phyloP scores from a whole-genome alignment of 2,797 vertebrate species.

The Acrocephalus scirpaceus region DNA sequence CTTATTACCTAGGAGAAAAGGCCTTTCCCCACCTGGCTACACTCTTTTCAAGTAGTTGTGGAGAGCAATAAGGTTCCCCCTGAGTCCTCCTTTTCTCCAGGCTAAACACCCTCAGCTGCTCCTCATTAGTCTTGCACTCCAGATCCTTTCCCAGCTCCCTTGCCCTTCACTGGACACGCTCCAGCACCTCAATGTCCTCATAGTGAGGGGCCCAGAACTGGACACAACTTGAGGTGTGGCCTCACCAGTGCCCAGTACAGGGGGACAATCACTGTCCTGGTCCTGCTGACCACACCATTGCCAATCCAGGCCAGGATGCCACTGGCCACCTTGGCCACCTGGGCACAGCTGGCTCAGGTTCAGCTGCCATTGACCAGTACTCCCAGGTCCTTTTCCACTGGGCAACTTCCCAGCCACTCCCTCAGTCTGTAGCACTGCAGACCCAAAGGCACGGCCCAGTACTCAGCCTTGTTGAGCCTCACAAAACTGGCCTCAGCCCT shows the following conservation, averaged over 20 bases:
- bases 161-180: fast-evolving
- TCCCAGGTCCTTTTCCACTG: neutral
- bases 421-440: fast-evolving
- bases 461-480: neutral
- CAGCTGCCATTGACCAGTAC: neutral
- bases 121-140: neutral
- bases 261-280: fast-evolving
- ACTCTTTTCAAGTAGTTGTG: neutral
- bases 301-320: neutral
- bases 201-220: neutral
- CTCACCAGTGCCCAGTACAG: fast-evolving
- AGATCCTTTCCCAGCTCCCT: fast-evolving
- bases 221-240: fast-evolving
- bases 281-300: neutral
- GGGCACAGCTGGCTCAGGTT: neutral
- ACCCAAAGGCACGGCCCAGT: neutral
- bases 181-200: neutral
- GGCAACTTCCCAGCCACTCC: neutral
- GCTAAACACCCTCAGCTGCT: neutral
- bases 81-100: neutral
- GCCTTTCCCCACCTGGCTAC: neutral
- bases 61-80: neutral
- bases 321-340: neutral
- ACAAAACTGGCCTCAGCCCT: neutral
- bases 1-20: neutral